Percentiles rank a stretch among this genome's conserved stretches.
Conservation (phyloP, 53 echinoderm and acorn worm genomes). For the Henricia sp. region DNA sequence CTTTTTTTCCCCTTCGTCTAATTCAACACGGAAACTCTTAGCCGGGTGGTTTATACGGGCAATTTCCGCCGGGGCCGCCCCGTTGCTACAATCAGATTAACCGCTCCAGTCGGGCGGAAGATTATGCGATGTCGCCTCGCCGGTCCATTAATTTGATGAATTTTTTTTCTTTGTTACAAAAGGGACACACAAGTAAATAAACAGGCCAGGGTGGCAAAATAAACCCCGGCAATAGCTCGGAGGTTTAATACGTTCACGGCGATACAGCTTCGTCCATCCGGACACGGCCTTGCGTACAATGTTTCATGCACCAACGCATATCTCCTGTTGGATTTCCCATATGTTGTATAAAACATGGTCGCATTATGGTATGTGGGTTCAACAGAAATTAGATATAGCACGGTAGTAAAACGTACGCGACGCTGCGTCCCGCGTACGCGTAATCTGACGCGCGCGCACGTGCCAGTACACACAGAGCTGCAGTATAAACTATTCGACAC, state of each 20-base stretch:
- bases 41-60: slow-evolving; percentile 20
- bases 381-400: no score
- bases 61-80: slow-evolving; percentile 2
- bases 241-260: not conserved
- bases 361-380: no score
- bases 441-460: no score
- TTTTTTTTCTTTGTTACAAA: slow-evolving; percentile 5
- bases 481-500: no score
- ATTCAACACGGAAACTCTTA: not conserved
- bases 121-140: slow-evolving; percentile 16
- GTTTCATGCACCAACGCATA: no score
- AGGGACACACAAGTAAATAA: slow-evolving; percentile 10
- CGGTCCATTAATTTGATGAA: slow-evolving; percentile 51
- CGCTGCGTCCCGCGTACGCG: no score
- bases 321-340: no score
- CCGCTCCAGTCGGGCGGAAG: slow-evolving; percentile 6
- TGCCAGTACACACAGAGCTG: no score
- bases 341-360: no score
- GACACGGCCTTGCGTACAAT: no score
- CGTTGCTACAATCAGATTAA: slow-evolving; percentile 30
- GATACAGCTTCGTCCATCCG: no score
- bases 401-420: no score
- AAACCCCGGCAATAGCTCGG: not conserved
- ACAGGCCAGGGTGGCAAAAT: slow-evolving; percentile 17
- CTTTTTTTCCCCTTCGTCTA: not conserved